Conservation (phyloP, 2,113 vertebrate species). For the Leucoraja erinaceus region DNA sequence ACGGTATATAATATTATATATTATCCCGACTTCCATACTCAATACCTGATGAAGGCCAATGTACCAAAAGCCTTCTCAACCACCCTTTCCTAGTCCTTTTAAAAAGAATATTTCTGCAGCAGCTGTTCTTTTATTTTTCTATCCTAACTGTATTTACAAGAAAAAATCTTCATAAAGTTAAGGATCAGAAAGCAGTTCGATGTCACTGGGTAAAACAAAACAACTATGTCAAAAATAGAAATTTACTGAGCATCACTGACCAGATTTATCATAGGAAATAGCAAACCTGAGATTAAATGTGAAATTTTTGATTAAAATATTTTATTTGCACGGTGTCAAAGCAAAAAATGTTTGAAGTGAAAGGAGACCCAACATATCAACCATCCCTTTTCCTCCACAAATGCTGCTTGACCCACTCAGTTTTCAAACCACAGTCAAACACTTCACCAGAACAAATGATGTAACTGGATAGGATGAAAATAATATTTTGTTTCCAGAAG, state of each 20-base stretch:
- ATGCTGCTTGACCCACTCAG: too few relatives aligned
- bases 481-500: neutral
- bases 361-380: too few relatives aligned
- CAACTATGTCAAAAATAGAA: neutral
- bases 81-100: neutral
- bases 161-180: neutral
- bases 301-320: neutral
- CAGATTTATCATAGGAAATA: neutral
- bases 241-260: neutral
- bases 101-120: neutral
- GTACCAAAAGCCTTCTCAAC: too few relatives aligned
- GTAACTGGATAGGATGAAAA: neutral
- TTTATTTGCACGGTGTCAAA: too few relatives aligned
- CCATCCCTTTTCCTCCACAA: too few relatives aligned
- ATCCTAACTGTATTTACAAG: neutral
- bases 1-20: too few relatives aligned
- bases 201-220: neutral
- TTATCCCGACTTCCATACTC: too few relatives aligned
- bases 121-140: neutral
- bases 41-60: too few relatives aligned
- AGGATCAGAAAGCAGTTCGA: neutral
- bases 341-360: too few relatives aligned
- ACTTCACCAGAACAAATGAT: neutral
- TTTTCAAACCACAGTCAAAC: too few relatives aligned
- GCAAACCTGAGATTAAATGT: neutral